Base-by-base conservation (phyloP, 2,113 vertebrate species). In the Sebastes schlegelii region DNA sequence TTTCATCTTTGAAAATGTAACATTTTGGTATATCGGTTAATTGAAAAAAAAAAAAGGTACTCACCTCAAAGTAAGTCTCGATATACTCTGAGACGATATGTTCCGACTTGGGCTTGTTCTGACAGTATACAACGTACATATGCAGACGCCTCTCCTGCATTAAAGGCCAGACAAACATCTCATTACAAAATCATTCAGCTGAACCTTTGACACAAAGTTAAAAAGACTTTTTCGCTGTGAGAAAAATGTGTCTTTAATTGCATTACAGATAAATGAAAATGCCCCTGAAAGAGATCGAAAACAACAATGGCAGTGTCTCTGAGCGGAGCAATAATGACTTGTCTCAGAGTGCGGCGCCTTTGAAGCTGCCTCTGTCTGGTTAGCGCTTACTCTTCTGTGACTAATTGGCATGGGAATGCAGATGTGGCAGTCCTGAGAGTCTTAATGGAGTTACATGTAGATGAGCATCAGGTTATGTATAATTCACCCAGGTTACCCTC, bases 101-200 rank as follows among this genome's bases (percentile, higher is more conserved):
- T 88, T 98, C 97, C 0, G 97, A 98, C 93, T 97, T 98, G 72
- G 97, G 97, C 83, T 98, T 98, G 94, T 98, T 98, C 93, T 98
- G 97, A 94, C 97, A 98, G 95, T 98, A 98, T 19, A 98, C 96
- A 23, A 98, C 97, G 8, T 98, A 98, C 97, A 98, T 98, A 71
- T 98, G 97, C 82, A 98, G 95, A 65, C 97, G 95, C 49, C 97
- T 94, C 90, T 98, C 97, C 97, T 98, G 94, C 19, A 92, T 64
- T 0, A 51, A 4, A 77, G 88, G 11, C 2, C 52, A 88, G 74
- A 89, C n/a, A 86, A 67, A 74, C 64, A 81, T 21, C 3, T 19
- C 5, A 40, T 80, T 21, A 85, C 17, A 78, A 82, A 74, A 57
- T 19, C 0, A 63, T 71, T 42, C n/a, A 34, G 11, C 16, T 19